These are phyloP conservation scores for Calephelis virginiensis DNA, from an alignment of 1,140 invertebrate genomes.

Conservation along the genomic window DNA sequence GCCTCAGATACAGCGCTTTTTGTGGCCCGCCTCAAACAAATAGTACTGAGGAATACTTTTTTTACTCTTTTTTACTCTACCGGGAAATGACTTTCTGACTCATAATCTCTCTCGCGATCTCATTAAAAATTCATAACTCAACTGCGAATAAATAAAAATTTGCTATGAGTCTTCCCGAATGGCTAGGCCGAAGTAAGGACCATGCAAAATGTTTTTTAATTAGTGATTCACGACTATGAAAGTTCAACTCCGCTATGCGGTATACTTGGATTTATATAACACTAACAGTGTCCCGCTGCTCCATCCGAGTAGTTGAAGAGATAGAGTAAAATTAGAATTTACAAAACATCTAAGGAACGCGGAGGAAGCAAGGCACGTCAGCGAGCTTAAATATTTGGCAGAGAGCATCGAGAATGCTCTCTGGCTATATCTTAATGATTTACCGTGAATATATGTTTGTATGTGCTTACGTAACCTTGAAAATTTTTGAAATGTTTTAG, in stretches of 20 bases:
- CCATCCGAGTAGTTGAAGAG: too few relatives aligned
- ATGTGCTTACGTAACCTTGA: too few relatives aligned
- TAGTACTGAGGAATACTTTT: slow-evolving; percentile 44
- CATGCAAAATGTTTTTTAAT: slow-evolving; percentile 35
- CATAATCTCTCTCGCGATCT: slow-evolving; percentile 79
- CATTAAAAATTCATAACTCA: slow-evolving; percentile 80
- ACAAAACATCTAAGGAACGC: too few relatives aligned
- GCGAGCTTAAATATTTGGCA: too few relatives aligned
- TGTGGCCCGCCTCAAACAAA: slow-evolving; percentile 58
- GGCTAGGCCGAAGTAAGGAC: slow-evolving; percentile 26
- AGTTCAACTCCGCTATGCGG: neutral
- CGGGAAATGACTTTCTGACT: slow-evolving; percentile 79
- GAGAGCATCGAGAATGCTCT: too few relatives aligned
- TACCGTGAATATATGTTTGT: too few relatives aligned
- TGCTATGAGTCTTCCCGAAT: slow-evolving; percentile 43
- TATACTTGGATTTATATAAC: too few relatives aligned
- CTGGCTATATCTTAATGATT: too few relatives aligned
- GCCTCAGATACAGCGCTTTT: slow-evolving; percentile 38
- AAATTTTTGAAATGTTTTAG: too few relatives aligned
- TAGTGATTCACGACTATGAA: slow-evolving; percentile 27
- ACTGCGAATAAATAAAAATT: slow-evolving; percentile 75
- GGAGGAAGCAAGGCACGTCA: too few relatives aligned
- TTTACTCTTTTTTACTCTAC: slow-evolving; percentile 64
- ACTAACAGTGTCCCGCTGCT: too few relatives aligned
- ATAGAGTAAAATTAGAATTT: too few relatives aligned